Base-by-base conservation (phyloP, 1,140 invertebrate genomes). In the Nasonia longicornis region DNA sequence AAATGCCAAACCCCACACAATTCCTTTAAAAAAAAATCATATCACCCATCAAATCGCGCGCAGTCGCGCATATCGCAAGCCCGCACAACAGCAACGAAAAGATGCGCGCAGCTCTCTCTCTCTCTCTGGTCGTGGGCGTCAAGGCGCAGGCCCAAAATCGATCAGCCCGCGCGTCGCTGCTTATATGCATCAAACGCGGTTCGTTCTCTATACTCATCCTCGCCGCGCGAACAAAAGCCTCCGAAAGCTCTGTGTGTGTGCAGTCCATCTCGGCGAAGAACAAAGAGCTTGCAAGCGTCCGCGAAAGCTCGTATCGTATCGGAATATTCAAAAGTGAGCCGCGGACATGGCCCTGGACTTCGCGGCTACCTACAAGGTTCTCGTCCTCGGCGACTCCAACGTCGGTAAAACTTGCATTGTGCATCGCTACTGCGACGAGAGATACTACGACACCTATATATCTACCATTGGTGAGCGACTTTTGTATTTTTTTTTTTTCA, bases 351-450 rank as follows among this genome's bases (percentile, higher is more conserved):
- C 95, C 91, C 92, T 95, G 85, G 95, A 96, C 88, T 96, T 95
- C 89, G 94, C 95, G 85, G 94, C 95, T 76, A 96, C 95, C 76
- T 96, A 96, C 89, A 97, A 97, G 91, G 93, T 97, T 73, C 90
- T 97, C 80, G 95, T 97, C 86, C 92, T 97, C 83, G 96, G 96
- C 73, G 96, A 97, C 91, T 96, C 96, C 6, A 97, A 97, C 91
- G 96, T 97, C 75, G 96, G 96, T 14, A 97, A 97, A 92, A 97
- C 96, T 38, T 97, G 96, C 90, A 95, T 97, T 84, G 95, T 97
- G 73, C 96, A 97, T 90, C 93, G 96, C 89, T 97, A 96, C 89
- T 96, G 96, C 87, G 96, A 97, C 88, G 96, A 97, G 89, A 93
- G 95, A 85, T 97, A 97, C 90, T 96, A 97, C 89, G 96, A 97